Base-by-base conservation (phyloP, 2,888 invertebrate species). In the Macrostomum cliftonense region DNA sequence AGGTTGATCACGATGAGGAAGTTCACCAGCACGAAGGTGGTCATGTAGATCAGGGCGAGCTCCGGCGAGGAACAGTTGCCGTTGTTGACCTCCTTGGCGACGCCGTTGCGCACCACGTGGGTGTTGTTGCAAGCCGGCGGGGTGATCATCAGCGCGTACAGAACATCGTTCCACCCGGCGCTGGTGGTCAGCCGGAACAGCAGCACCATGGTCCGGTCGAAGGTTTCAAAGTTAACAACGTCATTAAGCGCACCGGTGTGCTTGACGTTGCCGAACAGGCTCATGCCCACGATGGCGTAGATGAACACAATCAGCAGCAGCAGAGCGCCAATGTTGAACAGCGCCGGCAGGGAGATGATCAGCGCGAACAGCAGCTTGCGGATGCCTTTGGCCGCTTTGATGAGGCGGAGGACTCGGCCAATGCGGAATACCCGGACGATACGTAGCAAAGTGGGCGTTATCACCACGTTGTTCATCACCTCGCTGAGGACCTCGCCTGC, bases 1-100 rank as follows among this genome's bases (percentile, higher is more conserved):
- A 89, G 89, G 74, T 91, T 91, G 64, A 91, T 89, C 61, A 91
- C 86, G 63, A 91, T 89, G 82, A 91, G 84, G 73, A 86, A 89
- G 71, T 84, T 88, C 68, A 91, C 85, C 63, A 91, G 83, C 62
- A 91, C 86, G 72, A 88, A 91, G 61, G 85, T 83, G 50, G 87
- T 86, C 71, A 91, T 86, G 71, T 85, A 91, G 42, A 86, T 81
- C 60, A 88, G 84, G 52, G 88, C 85, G 56, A 89, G 72, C 44
- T 85, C 76, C 0, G 86, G 84, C 68, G 82, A 83, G 42, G 88
- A 88, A 67, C 89, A 89, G 72, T 88, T 81, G 45, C 89, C 88
- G 45, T 53, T 56, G 1, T 52, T 17, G n/a, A 50, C n/a, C 36
- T n/a, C 13, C 28, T 49, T 50, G 12, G n/a, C 14, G 13, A 42